A percentile compares a stretch with the other conserved stretches of the same genome.
Conservation (phyloP, 2,797 vertebrate species). For the Clarias platycephalus region DNA sequence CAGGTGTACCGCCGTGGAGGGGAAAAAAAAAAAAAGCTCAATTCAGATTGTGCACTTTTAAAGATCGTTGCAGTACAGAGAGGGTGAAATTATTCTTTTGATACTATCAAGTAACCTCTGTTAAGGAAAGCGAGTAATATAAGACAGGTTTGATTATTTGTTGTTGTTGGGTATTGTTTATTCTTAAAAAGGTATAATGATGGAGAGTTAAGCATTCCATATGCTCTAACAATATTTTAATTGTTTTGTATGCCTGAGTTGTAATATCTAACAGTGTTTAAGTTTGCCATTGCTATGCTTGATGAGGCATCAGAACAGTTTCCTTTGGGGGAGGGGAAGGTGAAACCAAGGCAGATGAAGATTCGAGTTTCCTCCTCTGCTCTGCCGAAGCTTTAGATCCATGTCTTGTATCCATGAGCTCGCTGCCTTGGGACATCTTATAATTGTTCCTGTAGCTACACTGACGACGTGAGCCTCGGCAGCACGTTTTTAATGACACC, state of each 20-base stretch:
- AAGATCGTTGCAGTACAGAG: neutral
- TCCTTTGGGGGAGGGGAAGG: conserved; percentile 55
- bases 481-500: conserved; percentile 47
- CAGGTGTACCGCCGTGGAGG: conserved; percentile 15
- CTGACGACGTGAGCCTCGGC: conserved; percentile 60
- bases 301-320: conserved; percentile 23
- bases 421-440: conserved; percentile 63
- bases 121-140: neutral
- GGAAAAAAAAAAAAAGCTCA: neutral
- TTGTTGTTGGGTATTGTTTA: neutral
- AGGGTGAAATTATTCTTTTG: neutral
- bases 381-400: conserved; percentile 64
- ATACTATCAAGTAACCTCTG: neutral
- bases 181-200: neutral
- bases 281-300: conserved; percentile 3
- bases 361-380: conserved; percentile 53
- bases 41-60: neutral
- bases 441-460: conserved; percentile 64
- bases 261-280: neutral
- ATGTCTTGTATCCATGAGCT: conserved; percentile 64
- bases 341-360: conserved; percentile 22
- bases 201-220: neutral
- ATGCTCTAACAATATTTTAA: neutral
- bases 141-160: neutral
- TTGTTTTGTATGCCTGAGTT: neutral